Conservation (phyloP, 2,888 invertebrate genomes). For the Machimus rusticus region DNA sequence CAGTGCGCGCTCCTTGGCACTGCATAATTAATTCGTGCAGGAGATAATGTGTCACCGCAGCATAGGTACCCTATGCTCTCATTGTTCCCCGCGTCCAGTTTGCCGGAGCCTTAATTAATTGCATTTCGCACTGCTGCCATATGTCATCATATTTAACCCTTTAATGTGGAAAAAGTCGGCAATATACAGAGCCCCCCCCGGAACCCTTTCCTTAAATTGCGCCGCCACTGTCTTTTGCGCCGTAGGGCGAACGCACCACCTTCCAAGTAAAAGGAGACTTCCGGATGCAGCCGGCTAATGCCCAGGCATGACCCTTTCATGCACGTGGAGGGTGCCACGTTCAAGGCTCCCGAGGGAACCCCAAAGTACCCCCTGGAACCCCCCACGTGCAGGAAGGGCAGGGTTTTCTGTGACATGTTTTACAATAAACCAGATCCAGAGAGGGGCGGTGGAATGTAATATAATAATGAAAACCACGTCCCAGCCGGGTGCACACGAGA, state of each 20-base stretch:
- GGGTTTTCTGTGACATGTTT: neutral
- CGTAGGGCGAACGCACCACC: neutral
- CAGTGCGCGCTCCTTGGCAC: neutral
- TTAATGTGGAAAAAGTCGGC: slow-evolving; percentile 1
- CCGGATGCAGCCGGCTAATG: neutral
- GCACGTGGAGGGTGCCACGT: neutral
- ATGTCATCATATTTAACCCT: slow-evolving; percentile 29
- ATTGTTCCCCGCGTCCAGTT: slow-evolving; percentile 15
- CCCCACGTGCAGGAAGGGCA: neutral
- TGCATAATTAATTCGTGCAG: slow-evolving; percentile 29
- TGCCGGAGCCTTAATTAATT: slow-evolving; percentile 9
- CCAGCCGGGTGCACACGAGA: neutral
- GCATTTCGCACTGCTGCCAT: slow-evolving; percentile 30
- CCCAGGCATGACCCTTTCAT: neutral
- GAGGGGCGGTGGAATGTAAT: neutral
- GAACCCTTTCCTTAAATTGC: neutral
- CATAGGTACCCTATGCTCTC: neutral
- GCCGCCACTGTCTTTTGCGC: neutral
- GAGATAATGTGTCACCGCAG: slow-evolving; percentile 10
- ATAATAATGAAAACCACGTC: neutral
- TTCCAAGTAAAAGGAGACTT: neutral
- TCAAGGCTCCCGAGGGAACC: neutral
- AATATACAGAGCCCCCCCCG: neutral
- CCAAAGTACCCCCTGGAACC: too few relatives aligned
- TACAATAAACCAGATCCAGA: neutral